Evolutionary conservation across 2,888 invertebrate genomes (phyloP), one percentile per base, ranked within the genome.

Genomic region (Acleris emargana): DNA sequence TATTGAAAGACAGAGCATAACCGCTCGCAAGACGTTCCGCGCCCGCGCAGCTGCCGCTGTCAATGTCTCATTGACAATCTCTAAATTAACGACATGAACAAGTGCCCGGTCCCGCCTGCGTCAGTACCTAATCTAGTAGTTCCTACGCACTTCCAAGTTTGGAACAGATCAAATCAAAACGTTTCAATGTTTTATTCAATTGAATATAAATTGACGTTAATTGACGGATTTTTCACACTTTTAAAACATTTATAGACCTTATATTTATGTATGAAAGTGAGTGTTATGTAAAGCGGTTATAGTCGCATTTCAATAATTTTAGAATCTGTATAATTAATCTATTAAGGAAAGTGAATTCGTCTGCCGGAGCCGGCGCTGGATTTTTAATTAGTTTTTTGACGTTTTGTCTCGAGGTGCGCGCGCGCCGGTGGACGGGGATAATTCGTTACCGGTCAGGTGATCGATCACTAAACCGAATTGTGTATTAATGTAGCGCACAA

Each of bases 251-350:
- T 54, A 28, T 53, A 47, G 53, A 63, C 49, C 16, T 49, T 42
- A 28, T 50, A 51, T 62, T 59, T 22, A 50, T 49, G 32, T 58
- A 50, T 51, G 64, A 64, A 64, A 64, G 64, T 60, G 64, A 64
- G 32, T 43, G 64, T 64, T 64, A 64, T 60, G 59, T 60, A 64
- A 64, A 64, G 28, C 42, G 54, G 38, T 58, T 38, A n/a, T 42
- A 38, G 42, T 54, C 49, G 20, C 25, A 50, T 60, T 58, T 63
- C 38, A 53, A 63, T 63, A 63, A 53, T 58, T 63, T 60, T 49
- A 32, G 50, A 64, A 64, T 64, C 50, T 60, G 64, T 55, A 64
- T 64, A 64, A 64, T 55, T 60, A 59, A 64, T 60, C 64, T 32
- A 55, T 64, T 60, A 59, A 64, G 59, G 64, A 60, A 64, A 64